Base-by-base conservation (phyloP, 2,113 vertebrate species). In the Salvator merianae region DNA sequence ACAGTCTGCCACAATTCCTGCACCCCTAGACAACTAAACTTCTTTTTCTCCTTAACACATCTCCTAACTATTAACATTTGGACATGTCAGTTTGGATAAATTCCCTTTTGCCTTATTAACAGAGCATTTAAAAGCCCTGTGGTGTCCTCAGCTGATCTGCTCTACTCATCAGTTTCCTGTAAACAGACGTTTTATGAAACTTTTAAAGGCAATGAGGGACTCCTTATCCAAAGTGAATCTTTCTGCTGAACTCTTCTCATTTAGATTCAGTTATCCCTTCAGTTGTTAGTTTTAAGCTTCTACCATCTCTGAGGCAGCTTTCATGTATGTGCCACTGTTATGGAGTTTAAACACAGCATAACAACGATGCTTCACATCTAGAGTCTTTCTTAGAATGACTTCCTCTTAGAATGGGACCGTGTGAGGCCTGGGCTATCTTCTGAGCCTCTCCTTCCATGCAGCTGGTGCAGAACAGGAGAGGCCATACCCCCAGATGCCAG, bases 121-220 rank as follows among this genome's bases (percentile, higher is more conserved):
- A 89, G 82, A 86, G 71, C 91, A 70, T 89, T 93, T 92, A 92
- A 82, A 90, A 92, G 87, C 91, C 89, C 92, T 83, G 0, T 2
- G 89, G 88, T 88, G 66, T 88, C 76, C 87, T 93, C 89, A 92
- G 38, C 87, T 83, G 86, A 88, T 91, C 89, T 91, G 72, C 82
- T 93, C 84, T 1, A 26, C 91, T 92, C 92, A 92, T 85, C 90
- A 84, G 86, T 86, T 93, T 93, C 91, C 84, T 91, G 88, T 91
- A 93, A 94, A 93, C 87, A 90, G 90, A 92, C 85, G 90, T 93
- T 91, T 77, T 94, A 93, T 84, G 91, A 86, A 89, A 86, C 91
- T 90, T 93, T 93, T 93, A 93, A 88, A 80, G 84, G 90, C 89
- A 85, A 87, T 90, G 13, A 59, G 71, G 82, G 91, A 91, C 26